A percentile compares a stretch with the other conserved stretches of the same genome.
These are phyloP conservation scores for Arothron firmamentum DNA, from an alignment of 2,113 vertebrate species.

Conservation along the genomic window DNA sequence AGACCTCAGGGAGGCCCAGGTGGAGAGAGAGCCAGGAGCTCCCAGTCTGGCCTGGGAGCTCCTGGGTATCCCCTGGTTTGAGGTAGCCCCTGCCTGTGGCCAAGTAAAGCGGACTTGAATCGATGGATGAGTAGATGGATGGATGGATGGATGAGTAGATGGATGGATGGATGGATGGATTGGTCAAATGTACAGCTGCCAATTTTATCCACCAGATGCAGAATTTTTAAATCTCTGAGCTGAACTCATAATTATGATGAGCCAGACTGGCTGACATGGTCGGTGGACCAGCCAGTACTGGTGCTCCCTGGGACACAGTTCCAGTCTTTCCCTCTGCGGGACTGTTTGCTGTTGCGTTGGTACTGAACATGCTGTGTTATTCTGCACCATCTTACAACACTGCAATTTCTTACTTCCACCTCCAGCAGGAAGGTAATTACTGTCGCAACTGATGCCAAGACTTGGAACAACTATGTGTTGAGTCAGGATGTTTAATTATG, in stretches of 20 bases:
- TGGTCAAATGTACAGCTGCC: too few relatives aligned
- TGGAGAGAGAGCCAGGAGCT: too few relatives aligned
- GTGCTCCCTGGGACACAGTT: neutral
- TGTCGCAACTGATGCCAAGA: slow-evolving; percentile 41
- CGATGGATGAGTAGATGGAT: too few relatives aligned
- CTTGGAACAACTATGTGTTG: slow-evolving; percentile 43
- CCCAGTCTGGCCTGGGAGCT: too few relatives aligned
- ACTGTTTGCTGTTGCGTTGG: slow-evolving; percentile 27
- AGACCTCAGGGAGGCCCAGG: too few relatives aligned
- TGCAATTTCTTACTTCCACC: slow-evolving; percentile 41
- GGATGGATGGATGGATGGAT: too few relatives aligned
- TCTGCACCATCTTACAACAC: slow-evolving; percentile 30
- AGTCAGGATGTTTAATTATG: slow-evolving; percentile 26
- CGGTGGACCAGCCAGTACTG: slow-evolving; percentile 7
- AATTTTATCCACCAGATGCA: neutral
- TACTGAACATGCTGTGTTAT: neutral
- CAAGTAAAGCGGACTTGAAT: too few relatives aligned
- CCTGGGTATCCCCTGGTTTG: too few relatives aligned
- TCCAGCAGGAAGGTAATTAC: slow-evolving; percentile 58
- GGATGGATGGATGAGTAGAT: too few relatives aligned
- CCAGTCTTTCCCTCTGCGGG: slow-evolving; percentile 14
- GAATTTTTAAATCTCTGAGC: neutral
- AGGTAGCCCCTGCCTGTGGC: too few relatives aligned
- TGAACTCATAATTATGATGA: neutral
- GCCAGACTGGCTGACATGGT: slow-evolving; percentile 30